Evolutionary conservation across 92 coral and sea anemone genomes (phyloP), one percentile per base, ranked within the genome.

Genomic region (Actinostola sp.): DNA sequence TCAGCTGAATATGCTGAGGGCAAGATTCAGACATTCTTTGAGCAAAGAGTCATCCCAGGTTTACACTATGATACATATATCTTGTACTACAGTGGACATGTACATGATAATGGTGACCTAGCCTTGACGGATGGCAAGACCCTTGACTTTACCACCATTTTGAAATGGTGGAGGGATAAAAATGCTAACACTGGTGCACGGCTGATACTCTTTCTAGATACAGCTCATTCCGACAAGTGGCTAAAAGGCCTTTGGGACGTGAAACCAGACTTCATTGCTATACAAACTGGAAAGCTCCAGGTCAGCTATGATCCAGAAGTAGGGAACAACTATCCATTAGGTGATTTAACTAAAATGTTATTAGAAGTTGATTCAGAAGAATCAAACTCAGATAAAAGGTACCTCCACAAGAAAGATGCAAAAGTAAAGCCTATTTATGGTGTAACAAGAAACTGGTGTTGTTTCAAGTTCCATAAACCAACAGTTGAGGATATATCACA

Each of bases 81-180:
- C 15, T 78, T 95, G 46, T 95, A 91, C 70, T 92, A 87, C 82
- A 95, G 99, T 81, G 99, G 99, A 1, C 97, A 89, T 68, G 99
- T 92, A 20, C 69, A 67, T 36, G 86, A 86, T 8, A 79, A 83
- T 86, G 99, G 99, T 3, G 77, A 91, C 73, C 83, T 93, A 91
- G 99, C 99, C 1, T 73, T 95, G 45, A 82, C 92, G 11, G 97
- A 95, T 36, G 82, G 88, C 48, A 88, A 92, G 28, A 71, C 95
- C 3, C 88, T 91, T 11, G 80, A 89, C 12, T 86, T 95, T 48
- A 76, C 80, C 10, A 87, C 75, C 42, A 83, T 95, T 30, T 62
- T 86, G 2, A 78, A 83, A 19, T 82, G 93, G 87, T 95, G 99
- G 99, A 89, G 85, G 59, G 86, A 86, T 20, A 68, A 54, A 19